phyloP scores from a whole-genome alignment of 2,888 invertebrate species.

The Belgica antarctica region DNA sequence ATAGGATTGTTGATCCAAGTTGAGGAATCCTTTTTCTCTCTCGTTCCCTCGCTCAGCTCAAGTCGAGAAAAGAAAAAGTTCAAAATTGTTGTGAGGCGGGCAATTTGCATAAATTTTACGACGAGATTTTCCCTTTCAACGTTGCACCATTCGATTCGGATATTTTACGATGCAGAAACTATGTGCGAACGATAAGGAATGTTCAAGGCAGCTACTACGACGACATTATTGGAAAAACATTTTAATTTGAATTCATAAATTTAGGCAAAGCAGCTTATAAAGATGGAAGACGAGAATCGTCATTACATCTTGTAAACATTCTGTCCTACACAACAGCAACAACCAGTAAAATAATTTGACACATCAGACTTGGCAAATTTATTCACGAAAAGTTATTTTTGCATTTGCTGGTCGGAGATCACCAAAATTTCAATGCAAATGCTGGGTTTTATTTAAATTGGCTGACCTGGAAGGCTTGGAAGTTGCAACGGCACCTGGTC shows the following conservation, averaged over 20 bases:
- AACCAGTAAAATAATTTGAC: slow-evolving; percentile 31
- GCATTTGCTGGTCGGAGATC: slow-evolving; percentile 29
- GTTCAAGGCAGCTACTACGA: too few relatives aligned
- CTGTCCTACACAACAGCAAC: slow-evolving; percentile 12
- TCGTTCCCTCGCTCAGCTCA: neutral
- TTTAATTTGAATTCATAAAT: slow-evolving; percentile 16
- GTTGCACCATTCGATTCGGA: neutral
- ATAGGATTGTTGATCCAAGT: slow-evolving; percentile 42
- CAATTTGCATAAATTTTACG: slow-evolving; percentile 42
- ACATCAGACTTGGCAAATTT: slow-evolving; percentile 1
- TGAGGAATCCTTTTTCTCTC: neutral
- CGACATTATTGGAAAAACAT: neutral
- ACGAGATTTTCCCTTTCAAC: slow-evolving; percentile 27
- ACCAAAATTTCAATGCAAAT: too few relatives aligned
- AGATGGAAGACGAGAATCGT: slow-evolving; percentile 7
- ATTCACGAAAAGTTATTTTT: slow-evolving; percentile 30
- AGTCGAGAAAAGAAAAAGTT: neutral
- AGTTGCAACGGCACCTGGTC: too few relatives aligned
- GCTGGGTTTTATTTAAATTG: neutral
- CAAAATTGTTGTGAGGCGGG: slow-evolving; percentile 29
- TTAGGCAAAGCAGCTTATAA: neutral
- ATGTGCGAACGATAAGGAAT: too few relatives aligned
- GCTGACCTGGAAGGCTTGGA: neutral
- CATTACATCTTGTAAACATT: slow-evolving; percentile 39
- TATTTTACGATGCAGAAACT: too few relatives aligned